These are phyloP conservation scores for Drosophila fungiperda DNA, from an alignment of 2,888 invertebrate species.

Conservation along the genomic window DNA sequence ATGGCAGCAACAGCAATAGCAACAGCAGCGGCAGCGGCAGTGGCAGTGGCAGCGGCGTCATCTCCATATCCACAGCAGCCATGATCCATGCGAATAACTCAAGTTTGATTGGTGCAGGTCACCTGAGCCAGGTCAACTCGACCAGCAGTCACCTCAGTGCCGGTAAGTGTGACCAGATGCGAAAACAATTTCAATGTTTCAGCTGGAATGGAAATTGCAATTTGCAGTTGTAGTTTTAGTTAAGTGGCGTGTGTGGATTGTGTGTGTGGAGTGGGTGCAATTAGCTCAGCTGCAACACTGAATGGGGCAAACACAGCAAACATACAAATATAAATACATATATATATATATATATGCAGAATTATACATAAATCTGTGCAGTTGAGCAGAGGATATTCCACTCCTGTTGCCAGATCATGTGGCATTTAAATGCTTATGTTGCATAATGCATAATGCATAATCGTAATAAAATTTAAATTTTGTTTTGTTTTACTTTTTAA, in stretches of 20 bases:
- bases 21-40: conserved; percentile 1
- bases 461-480: neutral
- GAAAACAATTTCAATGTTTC: conserved; percentile 1
- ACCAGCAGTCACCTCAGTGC: conserved; percentile 62
- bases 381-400: neutral
- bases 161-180: conserved; percentile 55
- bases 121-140: conserved; percentile 62
- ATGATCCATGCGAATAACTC: conserved; percentile 77
- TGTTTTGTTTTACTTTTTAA: neutral
- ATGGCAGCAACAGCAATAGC: conserved; percentile 46
- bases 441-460: neutral
- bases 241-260: conserved; percentile 4
- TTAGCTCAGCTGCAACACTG: conserved; percentile 44
- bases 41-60: conserved; percentile 21
- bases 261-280: conserved; percentile 42
- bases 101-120: conserved; percentile 74
- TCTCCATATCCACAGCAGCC: conserved; percentile 64
- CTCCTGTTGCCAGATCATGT: neutral
- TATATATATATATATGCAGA: neutral
- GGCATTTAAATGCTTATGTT: neutral
- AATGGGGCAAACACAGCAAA: conserved; percentile 3
- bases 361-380: neutral
- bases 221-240: conserved; percentile 10
- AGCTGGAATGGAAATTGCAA: conserved; percentile 13
- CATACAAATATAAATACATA: neutral